Evolutionary conservation across 2,888 invertebrate genomes (phyloP), one percentile per base, ranked within the genome.

Genomic region (Agriopis leucophaearia): DNA sequence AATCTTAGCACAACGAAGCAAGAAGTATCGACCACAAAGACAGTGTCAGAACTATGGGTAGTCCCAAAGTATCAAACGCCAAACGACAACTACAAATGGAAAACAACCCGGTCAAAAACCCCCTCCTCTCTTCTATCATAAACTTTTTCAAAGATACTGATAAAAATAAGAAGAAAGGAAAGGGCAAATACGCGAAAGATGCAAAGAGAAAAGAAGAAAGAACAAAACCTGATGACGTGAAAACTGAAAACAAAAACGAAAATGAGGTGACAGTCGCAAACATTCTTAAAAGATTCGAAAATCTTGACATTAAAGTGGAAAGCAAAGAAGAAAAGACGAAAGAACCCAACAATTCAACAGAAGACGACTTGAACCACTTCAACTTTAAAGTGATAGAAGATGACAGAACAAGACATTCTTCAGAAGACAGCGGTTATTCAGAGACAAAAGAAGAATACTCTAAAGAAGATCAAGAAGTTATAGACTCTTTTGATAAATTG

Each of bases 401-500:
- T 1, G 82, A 87, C 0, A 70, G 77, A 0, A 78, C 77, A 63
- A 75, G 74, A 3, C 88, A 92, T 6, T 84, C 87, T 0, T 92
- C 93, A 0, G 82, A 87, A 48, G 92, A 92, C 74, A 92, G 92
- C 36, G 93, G 93, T 0, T 91, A 82, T 38, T 78, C 86, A 0
- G 92, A 91, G 2, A 68, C 73, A 0, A 84, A 81, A 54, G 72
- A 78, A 5, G 73, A 80, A 38, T 48, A 12, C 1, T 58, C 48
- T 0, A 47, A 48, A 58, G 50, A 59, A 50, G 59, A 59, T 16
- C 59, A 78, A 52, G 79, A 81, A 0, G 68, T 82, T 0, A 59
- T 80, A 0, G 79, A 81, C 0, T 76, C 78, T 12, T 74, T 85
- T 10, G 71, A 79, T 7, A 78, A 81, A 18, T 70, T 81, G 44